These are phyloP conservation scores for Cheilinus undulatus DNA, from an alignment of 2,113 vertebrate genomes.

Conservation along the genomic window DNA sequence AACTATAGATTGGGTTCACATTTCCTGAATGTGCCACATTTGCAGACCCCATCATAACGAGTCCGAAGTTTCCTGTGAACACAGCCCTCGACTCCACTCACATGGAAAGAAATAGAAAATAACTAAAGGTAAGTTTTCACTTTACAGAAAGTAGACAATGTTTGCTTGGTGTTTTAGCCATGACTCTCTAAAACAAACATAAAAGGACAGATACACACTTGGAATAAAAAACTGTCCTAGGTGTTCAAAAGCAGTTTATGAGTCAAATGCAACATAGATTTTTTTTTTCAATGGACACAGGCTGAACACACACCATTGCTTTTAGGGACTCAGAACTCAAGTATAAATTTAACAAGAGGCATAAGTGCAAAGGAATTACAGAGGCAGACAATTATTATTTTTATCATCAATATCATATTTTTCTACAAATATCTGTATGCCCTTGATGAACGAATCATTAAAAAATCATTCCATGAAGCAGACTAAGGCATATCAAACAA, in stretches of 20 bases:
- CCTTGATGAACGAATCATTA: slow-evolving; percentile 54
- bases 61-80: slow-evolving; percentile 41
- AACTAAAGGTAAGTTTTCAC: slow-evolving; percentile 18
- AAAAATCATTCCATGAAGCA: slow-evolving; percentile 38
- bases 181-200: slow-evolving; percentile 65
- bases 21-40: slow-evolving; percentile 48
- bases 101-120: slow-evolving; percentile 46
- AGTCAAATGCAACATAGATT: slow-evolving; percentile 47
- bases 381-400: slow-evolving; percentile 77
- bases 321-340: slow-evolving; percentile 56
- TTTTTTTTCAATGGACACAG: too few species aligned
- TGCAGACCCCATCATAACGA: slow-evolving; percentile 15
- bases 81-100: slow-evolving; percentile 41
- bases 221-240: slow-evolving; percentile 51
- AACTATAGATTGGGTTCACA: slow-evolving; percentile 49
- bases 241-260: slow-evolving; percentile 50
- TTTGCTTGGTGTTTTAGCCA: slow-evolving; percentile 73
- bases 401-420: too few species aligned
- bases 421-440: slow-evolving; percentile 43
- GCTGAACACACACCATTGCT: too few species aligned
- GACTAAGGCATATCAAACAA: slow-evolving; percentile 41
- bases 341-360: slow-evolving; percentile 73
- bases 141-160: slow-evolving; percentile 60
- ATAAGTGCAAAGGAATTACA: slow-evolving; percentile 69
- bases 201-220: slow-evolving; percentile 62